These are phyloP conservation scores for Microchrysa polita DNA, from an alignment of 2,888 invertebrate species.

Conservation along the genomic window DNA sequence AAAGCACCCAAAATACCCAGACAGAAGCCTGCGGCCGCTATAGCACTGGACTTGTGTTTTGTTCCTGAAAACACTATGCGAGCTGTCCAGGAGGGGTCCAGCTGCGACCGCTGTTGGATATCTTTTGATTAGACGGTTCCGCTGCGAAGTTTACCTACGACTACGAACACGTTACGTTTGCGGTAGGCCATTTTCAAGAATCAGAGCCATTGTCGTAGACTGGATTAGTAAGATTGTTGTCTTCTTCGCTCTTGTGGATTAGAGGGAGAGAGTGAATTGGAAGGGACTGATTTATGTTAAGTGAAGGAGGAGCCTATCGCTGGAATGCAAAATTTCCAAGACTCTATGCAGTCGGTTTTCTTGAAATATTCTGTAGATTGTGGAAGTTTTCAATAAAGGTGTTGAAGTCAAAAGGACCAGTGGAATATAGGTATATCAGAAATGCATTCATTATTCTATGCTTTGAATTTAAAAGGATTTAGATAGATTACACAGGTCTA, in stretches of 20 bases:
- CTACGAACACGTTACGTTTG: not conserved
- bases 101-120: not conserved
- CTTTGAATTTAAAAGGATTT: too few species aligned
- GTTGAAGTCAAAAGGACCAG: too few species aligned
- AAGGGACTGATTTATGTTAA: conserved; percentile 31
- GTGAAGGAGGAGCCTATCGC: conserved; percentile 17
- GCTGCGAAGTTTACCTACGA: not conserved
- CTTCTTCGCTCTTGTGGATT: not conserved
- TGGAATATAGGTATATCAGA: too few species aligned
- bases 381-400: too few species aligned
- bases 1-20: too few species aligned
- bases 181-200: conserved; percentile 37
- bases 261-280: conserved; percentile 17
- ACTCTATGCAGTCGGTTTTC: conserved; percentile 13
- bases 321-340: conserved; percentile 21
- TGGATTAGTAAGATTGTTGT: not conserved
- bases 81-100: not conserved
- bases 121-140: conserved; percentile 16
- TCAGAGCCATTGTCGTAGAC: conserved; percentile 9
- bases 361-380: too few species aligned
- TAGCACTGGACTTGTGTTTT: not conserved
- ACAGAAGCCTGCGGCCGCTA: not conserved
- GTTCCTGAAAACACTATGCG: not conserved
- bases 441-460: too few species aligned
- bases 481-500: too few species aligned